A percentile compares a stretch with the other conserved stretches of the same genome.
These are phyloP conservation scores for Manis crassicaudata DNA, from an alignment of 2,797 vertebrate species.

Conservation along the genomic window DNA sequence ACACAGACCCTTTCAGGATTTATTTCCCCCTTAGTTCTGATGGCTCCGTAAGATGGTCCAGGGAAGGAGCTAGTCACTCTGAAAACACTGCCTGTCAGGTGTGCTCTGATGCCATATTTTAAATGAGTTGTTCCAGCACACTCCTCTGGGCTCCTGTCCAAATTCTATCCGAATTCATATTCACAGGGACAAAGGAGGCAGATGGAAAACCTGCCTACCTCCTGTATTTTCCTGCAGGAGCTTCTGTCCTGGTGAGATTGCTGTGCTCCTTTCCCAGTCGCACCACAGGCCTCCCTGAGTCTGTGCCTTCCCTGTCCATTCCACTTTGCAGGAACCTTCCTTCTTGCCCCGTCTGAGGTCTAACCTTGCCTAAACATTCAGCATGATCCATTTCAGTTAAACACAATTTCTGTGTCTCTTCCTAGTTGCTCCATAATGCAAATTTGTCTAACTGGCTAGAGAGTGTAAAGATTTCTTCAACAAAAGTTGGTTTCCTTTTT, in stretches of 20 bases:
- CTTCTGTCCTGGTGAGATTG: not conserved
- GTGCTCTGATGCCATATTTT: conserved; percentile 54
- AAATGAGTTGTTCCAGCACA: conserved; percentile 70
- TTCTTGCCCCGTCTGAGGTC: not conserved
- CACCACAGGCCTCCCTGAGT: fast-evolving
- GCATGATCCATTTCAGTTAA: not conserved
- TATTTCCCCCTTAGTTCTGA: conserved; percentile 19
- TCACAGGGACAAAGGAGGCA: conserved; percentile 53
- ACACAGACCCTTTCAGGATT: not conserved
- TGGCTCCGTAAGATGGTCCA: conserved; percentile 32
- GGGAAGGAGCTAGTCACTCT: conserved; percentile 38
- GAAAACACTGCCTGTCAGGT: conserved; percentile 40
- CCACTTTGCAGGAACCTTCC: not conserved
- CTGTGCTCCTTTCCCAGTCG: not conserved
- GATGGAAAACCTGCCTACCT: not conserved
- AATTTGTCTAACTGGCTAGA: not conserved
- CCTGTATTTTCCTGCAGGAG: not conserved
- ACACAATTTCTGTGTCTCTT: not conserved
- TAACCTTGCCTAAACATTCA: not conserved
- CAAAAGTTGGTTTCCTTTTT: too few relatives aligned
- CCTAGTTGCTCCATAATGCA: not conserved
- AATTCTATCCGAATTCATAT: conserved; percentile 55
- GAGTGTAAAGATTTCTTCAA: not conserved
- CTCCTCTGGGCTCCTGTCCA: conserved; percentile 72
- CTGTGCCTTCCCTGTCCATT: not conserved